Evolutionary conservation across 2,888 invertebrate genomes (phyloP).

Genomic region (Himalopsyche tibetana): DNA sequence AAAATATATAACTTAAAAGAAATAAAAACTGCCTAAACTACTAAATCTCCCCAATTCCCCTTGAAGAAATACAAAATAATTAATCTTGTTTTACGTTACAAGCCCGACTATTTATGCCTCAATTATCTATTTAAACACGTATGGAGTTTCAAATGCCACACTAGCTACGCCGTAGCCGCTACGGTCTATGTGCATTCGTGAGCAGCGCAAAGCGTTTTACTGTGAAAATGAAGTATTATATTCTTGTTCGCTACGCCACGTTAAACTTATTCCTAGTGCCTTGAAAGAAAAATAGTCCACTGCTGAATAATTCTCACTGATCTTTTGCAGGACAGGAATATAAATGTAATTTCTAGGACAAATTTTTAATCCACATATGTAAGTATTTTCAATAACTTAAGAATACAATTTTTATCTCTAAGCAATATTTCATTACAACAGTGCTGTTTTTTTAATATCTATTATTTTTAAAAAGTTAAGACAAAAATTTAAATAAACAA

Average conservation of each 20-base stretch:
- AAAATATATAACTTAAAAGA: too few relatives aligned
- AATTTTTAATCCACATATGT: too few relatives aligned
- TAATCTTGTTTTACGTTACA: not conserved
- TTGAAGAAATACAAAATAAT: not conserved
- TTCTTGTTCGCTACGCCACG: not conserved
- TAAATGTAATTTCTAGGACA: not conserved
- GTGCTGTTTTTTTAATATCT: too few relatives aligned
- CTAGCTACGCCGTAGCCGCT: not conserved
- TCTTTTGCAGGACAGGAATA: not conserved
- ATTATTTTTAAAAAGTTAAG: too few relatives aligned
- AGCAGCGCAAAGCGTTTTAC: not conserved
- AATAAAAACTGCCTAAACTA: too few relatives aligned
- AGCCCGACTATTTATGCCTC: not conserved
- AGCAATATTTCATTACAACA: too few relatives aligned
- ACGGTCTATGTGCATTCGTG: not conserved
- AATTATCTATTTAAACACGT: not conserved
- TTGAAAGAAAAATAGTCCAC: not conserved
- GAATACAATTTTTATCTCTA: too few relatives aligned
- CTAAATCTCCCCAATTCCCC: too few relatives aligned
- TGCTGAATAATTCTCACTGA: not conserved
- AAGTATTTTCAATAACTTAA: too few relatives aligned
- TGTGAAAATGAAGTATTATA: conserved; percentile 30
- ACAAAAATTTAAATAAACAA: too few relatives aligned
- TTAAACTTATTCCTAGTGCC: too few relatives aligned
- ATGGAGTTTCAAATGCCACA: conserved; percentile 15